Base-by-base conservation (phyloP, 2,113 vertebrate species). In the Tyto alba region DNA sequence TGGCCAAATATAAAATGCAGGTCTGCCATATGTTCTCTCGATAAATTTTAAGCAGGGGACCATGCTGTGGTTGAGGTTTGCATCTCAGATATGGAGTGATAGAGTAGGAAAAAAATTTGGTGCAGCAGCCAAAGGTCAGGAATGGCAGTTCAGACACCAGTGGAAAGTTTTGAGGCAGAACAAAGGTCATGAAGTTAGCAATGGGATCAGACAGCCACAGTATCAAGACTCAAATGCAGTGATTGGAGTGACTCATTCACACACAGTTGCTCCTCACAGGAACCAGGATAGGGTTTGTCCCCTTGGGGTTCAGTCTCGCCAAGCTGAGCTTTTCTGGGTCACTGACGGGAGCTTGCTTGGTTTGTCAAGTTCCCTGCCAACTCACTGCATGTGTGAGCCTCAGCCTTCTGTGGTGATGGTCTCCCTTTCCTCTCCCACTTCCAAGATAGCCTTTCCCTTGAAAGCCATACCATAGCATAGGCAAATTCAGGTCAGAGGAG, bases 81-180 rank as follows among this genome's bases (percentile, higher is more conserved):
- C 48, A 68, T 91, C 62, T 94, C 90, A 92, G 59, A 88, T 96
- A 90, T 0, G 53, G 73, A 89, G 92, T 96, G 96, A 96, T 81
- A 80, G 86, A 96, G 80, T 60, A 72, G 27, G 27, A 92, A 88
- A 96, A 96, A 60, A 90, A 97, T 94, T 86, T 67, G 69, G 48
- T 50, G 3, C 43, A 5, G 64, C 60, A 77, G 84, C 89, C 80
- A 71, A 38, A 75, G 94, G 83, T 77, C 83, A 79, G 73, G 53
- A 92, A 10, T 8, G 7, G 56, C 2, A 13, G 47, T 43, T 17
- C 55, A 64, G 83, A 72, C 75, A 13, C 8, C 56, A 68, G 11
- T 16, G 92, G 92, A 59, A 87, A 72, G 7, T 6, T 29, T 89
- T 81, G 83, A 84, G 83, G 76, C 43, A 78, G 86, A 86, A 75